Percentiles rank a stretch among this genome's conserved stretches.
These are phyloP conservation scores for Chouioia cunea DNA, from an alignment of 2,888 invertebrate genomes.

Conservation along the genomic window DNA sequence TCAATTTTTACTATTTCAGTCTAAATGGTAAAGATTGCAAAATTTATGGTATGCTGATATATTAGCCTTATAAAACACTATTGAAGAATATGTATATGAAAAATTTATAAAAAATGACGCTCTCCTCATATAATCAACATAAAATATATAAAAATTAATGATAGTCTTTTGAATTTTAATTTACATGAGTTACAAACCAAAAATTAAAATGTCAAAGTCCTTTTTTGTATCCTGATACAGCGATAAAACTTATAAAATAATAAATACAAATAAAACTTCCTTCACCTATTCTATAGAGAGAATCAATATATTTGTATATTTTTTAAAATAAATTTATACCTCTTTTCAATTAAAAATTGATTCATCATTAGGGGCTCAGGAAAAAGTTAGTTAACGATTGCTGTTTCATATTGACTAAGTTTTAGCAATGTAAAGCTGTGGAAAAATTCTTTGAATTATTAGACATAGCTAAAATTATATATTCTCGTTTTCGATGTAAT, in stretches of 20 bases:
- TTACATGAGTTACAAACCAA: constrained; percentile 41
- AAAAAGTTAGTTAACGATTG: constrained; percentile 36
- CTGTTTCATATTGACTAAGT: constrained; percentile 38
- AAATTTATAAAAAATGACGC: constrained; percentile 44
- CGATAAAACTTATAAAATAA: constrained; percentile 47
- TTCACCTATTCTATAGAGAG: constrained; percentile 41
- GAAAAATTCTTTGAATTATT: constrained; percentile 30
- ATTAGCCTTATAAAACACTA: constrained; percentile 47
- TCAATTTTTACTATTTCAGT: constrained; percentile 39
- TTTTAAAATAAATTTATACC: constrained; percentile 47
- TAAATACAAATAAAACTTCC: constrained; percentile 47
- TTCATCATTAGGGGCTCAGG: constrained; percentile 28
- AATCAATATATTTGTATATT: constrained; percentile 42
- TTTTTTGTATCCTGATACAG: constrained; percentile 41
- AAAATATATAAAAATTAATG: constrained; percentile 48
- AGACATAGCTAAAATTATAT: constrained; percentile 38
- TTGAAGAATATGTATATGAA: constrained; percentile 45
- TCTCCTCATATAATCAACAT: constrained; percentile 44
- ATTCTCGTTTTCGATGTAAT: constrained; percentile 29
- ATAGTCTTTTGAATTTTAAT: constrained; percentile 41
- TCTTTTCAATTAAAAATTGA: constrained; percentile 37
- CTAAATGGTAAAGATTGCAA: constrained; percentile 44
- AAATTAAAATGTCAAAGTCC: constrained; percentile 43
- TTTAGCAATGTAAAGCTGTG: constrained; percentile 39
- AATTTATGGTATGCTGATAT: constrained; percentile 45